phyloP scores from a whole-genome alignment of 2,113 vertebrate species.

The Bubalus kerabau region DNA sequence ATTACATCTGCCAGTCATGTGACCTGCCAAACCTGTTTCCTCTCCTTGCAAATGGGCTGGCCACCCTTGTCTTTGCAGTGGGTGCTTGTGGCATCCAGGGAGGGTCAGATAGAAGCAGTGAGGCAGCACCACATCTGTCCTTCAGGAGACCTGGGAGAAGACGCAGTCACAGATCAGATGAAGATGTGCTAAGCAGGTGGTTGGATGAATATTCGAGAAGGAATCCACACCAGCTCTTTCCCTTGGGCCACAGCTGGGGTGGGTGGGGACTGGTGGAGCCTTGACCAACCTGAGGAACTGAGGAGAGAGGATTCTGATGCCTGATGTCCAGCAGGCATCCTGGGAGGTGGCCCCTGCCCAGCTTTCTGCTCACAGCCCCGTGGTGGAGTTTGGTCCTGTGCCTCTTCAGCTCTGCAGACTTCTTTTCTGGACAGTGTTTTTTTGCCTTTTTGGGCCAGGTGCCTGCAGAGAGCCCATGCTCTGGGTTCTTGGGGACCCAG shows the following conservation, averaged over 20 bases:
- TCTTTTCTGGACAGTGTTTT: background rate
- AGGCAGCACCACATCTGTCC: accelerated
- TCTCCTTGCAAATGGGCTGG: background rate
- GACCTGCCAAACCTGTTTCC: background rate
- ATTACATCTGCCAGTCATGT: accelerated
- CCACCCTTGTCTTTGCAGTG: background rate
- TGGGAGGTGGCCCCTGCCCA: background rate
- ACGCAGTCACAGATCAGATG: accelerated
- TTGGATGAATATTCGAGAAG: background rate
- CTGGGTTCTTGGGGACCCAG: background rate
- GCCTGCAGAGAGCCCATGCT: background rate
- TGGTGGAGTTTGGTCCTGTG: accelerated
- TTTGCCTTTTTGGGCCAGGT: no score
- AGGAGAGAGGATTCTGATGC: background rate
- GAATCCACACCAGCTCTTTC: no score
- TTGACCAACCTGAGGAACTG: background rate
- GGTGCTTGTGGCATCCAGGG: background rate
- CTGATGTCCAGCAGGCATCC: background rate
- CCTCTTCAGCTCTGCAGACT: background rate
- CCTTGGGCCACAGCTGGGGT: background rate
- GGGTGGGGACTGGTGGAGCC: background rate
- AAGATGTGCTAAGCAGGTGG: accelerated
- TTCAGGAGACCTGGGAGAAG: background rate
- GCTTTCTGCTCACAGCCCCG: background rate
- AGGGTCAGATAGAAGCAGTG: accelerated